Percentiles rank a stretch among this genome's conserved stretches.
Evolutionary conservation across 2,113 vertebrate genomes (phyloP).

Genomic region (Mesitornis unicolor): DNA sequence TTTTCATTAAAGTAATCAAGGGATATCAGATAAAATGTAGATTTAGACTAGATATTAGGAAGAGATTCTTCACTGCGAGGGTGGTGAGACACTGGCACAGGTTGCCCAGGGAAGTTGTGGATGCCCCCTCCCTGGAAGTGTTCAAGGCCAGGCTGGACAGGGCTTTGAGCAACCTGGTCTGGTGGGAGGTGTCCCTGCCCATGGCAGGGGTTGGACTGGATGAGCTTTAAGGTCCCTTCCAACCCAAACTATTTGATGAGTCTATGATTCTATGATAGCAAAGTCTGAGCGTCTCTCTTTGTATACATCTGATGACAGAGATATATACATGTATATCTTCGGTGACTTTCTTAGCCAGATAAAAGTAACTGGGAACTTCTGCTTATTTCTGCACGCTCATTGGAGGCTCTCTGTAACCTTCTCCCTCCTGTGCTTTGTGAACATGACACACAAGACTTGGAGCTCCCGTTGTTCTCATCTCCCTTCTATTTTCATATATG

Average conservation of each 20-base stretch:
- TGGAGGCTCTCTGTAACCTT: background rate
- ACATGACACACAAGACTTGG: background rate
- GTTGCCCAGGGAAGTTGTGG: too few species aligned
- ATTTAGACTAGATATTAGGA: too few species aligned
- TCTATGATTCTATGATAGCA: too few species aligned
- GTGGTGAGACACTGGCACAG: too few species aligned
- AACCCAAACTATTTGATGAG: too few species aligned
- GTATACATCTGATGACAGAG: background rate
- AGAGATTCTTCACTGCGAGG: too few species aligned
- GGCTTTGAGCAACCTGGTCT: too few species aligned
- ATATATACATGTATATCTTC: background rate
- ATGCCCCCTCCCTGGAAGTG: too few species aligned
- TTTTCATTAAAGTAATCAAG: background rate
- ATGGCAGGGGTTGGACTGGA: too few species aligned
- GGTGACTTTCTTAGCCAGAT: background rate
- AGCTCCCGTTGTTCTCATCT: background rate
- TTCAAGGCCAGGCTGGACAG: too few species aligned
- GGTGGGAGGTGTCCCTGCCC: too few species aligned
- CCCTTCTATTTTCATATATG: background rate
- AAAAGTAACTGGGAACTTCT: background rate
- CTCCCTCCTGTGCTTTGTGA: background rate
- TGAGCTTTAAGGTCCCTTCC: too few species aligned
- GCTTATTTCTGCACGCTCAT: background rate
- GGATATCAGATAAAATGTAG: background rate
- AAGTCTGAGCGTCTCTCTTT: background rate